Base-by-base conservation (phyloP, 2,888 invertebrate species). In the Crossocerus cetratus region DNA sequence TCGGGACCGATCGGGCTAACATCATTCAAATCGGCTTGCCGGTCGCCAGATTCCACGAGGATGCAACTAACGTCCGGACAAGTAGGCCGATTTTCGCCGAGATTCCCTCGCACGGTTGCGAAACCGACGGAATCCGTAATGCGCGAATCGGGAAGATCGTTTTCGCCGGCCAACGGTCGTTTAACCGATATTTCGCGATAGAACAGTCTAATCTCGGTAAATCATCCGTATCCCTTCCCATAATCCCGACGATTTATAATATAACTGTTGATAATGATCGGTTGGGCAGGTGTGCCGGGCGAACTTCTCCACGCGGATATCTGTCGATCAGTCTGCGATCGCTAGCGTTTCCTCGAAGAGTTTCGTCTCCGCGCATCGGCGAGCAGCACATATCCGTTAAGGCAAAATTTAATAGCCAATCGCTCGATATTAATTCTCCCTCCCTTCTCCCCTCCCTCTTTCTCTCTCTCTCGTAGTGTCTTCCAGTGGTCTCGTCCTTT, bases 21-120 rank as follows among this genome's bases (percentile, higher is more conserved):
- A 69, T 70, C 59, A 80, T 81, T 78, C 67, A 76, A 81, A 81
- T 80, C 58, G 5, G 32, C 32, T 11, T 32, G 32, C 8, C 23
- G 8, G 8, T 8, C 8, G 23, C 8, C 4, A 5, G 32, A 11
- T 32, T 32, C 11, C 8, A 32, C 8, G 1, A 11, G 11, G 11
- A 32, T 32, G 32, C 32, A 32, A 32, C 32, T 32, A 32, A 32
- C 32, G 32, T 32, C 3, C 11, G 1, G 32, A 8, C 5, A 32
- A 32, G 32, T 32, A 32, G 32, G 32, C 32, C 8, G 32, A 32
- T 32, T 32, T 32, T 32, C 11, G 32, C 32, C 5, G 8, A 32
- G 32, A 32, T 2, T 32, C 2, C 11, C 32, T n/a, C n/a, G n/a
- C 8, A 32, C 11, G 11, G 8, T 5, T 11, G 32, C 11, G 4